Conservation (phyloP, 2,888 invertebrate species). For the Phragmatobia fuliginosa region DNA sequence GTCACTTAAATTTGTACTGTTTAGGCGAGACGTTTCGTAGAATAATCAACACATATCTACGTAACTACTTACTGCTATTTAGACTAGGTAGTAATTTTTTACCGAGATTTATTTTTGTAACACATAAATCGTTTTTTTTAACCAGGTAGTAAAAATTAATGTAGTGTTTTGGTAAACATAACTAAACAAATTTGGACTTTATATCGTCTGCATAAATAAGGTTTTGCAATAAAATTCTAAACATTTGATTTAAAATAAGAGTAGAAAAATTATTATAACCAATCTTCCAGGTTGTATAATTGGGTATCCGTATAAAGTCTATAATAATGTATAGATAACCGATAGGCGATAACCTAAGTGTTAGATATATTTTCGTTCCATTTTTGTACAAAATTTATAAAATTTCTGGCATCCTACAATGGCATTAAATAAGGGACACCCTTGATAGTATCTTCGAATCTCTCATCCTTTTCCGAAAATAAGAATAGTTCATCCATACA, state of each 20-base stretch:
- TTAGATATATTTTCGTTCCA: background rate
- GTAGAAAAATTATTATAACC: background rate
- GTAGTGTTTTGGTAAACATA: background rate
- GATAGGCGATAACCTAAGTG: too few species aligned
- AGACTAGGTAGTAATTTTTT: too few species aligned
- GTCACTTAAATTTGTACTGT: background rate
- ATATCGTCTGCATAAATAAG: background rate
- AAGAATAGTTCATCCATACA: background rate
- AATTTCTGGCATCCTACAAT: too few species aligned
- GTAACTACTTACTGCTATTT: background rate
- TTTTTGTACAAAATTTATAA: too few species aligned
- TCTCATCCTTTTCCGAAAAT: background rate
- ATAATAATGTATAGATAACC: background rate
- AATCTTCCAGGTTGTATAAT: background rate
- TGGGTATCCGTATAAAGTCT: background rate
- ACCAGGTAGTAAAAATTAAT: too few species aligned
- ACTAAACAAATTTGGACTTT: background rate
- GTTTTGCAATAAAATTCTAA: too few species aligned
- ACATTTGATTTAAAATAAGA: too few species aligned
- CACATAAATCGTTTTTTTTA: too few species aligned
- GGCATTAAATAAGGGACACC: too few species aligned
- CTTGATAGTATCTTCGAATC: background rate
- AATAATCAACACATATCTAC: background rate
- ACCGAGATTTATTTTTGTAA: too few species aligned
- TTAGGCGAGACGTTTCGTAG: background rate